phyloP scores from a whole-genome alignment of 2,113 vertebrate species.

The Petrocephalus zakoni region DNA sequence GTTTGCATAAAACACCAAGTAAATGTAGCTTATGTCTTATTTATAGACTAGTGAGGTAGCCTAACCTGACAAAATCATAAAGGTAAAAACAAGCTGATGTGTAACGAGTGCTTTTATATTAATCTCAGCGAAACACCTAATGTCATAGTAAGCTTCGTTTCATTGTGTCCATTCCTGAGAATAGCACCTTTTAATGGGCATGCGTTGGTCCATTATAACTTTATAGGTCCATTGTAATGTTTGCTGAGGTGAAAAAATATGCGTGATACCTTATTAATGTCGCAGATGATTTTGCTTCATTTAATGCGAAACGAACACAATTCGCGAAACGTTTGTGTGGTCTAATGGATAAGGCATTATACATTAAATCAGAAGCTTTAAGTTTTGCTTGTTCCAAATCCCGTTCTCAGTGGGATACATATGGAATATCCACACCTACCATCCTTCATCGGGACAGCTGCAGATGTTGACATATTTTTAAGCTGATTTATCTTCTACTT shows the following conservation, averaged over 20 bases:
- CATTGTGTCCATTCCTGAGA: background rate
- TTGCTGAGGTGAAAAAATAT: background rate
- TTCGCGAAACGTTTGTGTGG: conserved; percentile 18
- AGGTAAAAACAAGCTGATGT: background rate
- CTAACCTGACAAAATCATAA: background rate
- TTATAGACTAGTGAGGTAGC: background rate
- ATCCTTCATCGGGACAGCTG: background rate
- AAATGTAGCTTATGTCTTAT: background rate
- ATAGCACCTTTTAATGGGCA: background rate
- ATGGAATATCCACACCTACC: background rate
- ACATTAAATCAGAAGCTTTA: conserved; percentile 37
- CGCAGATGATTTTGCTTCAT: background rate
- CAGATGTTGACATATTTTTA: background rate
- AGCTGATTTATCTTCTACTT: background rate
- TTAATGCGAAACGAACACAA: background rate
- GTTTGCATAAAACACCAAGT: background rate
- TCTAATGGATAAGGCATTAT: conserved; percentile 41
- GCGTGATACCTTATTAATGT: background rate
- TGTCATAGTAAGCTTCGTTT: background rate
- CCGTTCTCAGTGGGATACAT: background rate
- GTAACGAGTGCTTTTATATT: background rate
- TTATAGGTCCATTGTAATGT: background rate
- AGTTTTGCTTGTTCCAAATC: conserved; percentile 26
- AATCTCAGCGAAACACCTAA: background rate
- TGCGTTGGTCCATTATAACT: background rate